phyloP scores from a whole-genome alignment of 2,797 vertebrate species.

The Tokudaia tokunoshimensis region DNA sequence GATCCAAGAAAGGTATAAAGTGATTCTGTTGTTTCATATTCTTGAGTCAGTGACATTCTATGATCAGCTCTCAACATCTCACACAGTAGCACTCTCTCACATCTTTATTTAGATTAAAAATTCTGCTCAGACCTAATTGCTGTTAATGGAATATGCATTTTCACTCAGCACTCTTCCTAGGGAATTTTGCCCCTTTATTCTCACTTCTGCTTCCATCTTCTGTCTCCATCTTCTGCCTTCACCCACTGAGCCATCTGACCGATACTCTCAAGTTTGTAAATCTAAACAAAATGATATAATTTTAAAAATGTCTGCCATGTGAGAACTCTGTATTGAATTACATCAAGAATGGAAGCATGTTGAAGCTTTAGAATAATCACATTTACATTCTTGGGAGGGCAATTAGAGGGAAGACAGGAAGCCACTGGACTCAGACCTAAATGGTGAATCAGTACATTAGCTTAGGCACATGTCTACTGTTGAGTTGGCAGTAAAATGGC shows the following conservation, averaged over 20 bases:
- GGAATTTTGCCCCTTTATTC: background rate
- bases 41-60: constrained; percentile 2
- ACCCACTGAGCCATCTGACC: background rate
- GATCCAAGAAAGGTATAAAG: background rate
- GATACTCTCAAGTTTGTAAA: background rate
- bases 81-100: background rate
- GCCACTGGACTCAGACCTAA: background rate
- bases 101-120: background rate
- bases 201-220: background rate
- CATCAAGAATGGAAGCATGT: background rate
- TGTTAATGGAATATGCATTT: background rate
- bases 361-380: constrained; percentile 49
- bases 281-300: background rate
- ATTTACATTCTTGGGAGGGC: background rate
- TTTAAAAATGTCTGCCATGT: background rate
- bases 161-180: background rate
- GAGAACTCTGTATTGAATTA: constrained; percentile 39
- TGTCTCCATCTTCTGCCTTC: background rate
- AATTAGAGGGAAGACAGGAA: background rate
- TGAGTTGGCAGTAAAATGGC: background rate
- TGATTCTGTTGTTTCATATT: background rate
- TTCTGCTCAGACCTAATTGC: background rate
- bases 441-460: background rate
- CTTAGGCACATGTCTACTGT: background rate
- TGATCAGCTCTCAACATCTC: constrained; percentile 3